Evolutionary conservation across 2,113 vertebrate genomes (phyloP).

Genomic region (Micromys minutus): DNA sequence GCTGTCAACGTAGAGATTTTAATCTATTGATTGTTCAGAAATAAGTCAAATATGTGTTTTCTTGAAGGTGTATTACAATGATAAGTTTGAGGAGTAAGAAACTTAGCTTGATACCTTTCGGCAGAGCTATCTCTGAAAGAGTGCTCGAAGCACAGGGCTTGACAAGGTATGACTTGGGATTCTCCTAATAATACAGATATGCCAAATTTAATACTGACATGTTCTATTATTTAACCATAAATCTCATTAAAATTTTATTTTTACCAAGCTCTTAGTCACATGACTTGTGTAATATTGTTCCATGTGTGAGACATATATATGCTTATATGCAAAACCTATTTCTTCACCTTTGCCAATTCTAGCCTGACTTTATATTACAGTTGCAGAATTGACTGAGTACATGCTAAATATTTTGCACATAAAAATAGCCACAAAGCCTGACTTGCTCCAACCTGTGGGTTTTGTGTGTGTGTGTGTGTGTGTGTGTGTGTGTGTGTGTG

Average conservation of each 20-base stretch:
- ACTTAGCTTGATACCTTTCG: not conserved
- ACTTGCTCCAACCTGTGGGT: not conserved
- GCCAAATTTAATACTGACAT: not conserved
- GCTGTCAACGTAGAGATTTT: not conserved
- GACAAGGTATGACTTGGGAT: not conserved
- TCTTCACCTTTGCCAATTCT: not conserved
- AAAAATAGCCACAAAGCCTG: not conserved
- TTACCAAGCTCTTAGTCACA: not conserved
- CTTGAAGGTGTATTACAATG: not conserved
- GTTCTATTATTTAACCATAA: not conserved
- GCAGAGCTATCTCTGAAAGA: not conserved
- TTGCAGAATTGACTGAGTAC: not conserved
- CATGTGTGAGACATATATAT: not conserved
- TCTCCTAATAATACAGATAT: not conserved
- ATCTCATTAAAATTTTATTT: not conserved
- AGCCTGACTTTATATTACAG: not conserved
- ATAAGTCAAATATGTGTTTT: not conserved
- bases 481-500: not conserved
- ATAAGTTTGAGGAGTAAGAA: no score
- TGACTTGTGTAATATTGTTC: not conserved
- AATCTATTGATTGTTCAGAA: not conserved
- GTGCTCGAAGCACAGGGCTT: not conserved
- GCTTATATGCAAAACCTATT: not conserved
- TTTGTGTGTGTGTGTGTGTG: not conserved
- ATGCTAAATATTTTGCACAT: not conserved